Evolutionary conservation across 2,113 vertebrate genomes (phyloP).

Genomic region (Trichomycterus rosablanca): DNA sequence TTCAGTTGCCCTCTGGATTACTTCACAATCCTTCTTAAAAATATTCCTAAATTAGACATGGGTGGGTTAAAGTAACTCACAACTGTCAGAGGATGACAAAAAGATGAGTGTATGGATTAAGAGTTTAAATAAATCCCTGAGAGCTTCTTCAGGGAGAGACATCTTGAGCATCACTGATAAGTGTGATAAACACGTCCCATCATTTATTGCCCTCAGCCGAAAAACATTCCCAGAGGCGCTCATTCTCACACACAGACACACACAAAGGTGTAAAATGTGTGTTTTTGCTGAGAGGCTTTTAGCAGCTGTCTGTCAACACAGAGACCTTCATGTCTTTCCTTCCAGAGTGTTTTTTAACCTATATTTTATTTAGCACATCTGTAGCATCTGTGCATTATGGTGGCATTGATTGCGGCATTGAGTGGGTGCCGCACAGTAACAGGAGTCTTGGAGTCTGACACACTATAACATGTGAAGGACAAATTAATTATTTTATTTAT

Average conservation of each 20-base stretch:
- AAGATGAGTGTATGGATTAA: slow-evolving; percentile 36
- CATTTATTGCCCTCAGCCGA: slow-evolving; percentile 4
- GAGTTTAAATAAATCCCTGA: slow-evolving; percentile 23
- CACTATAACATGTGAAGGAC: no score
- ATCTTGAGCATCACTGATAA: slow-evolving; percentile 6
- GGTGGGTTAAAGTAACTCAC: background rate
- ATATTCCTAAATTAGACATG: background rate
- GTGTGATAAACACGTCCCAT: slow-evolving; percentile 29
- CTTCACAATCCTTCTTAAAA: slow-evolving; percentile 7
- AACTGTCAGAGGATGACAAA: slow-evolving; percentile 22
- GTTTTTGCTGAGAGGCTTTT: no score
- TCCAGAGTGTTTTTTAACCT: no score
- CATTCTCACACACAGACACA: no score
- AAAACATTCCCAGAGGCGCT: slow-evolving; percentile 4
- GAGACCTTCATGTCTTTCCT: background rate
- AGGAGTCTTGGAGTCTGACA: no score
- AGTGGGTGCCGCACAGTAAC: no score
- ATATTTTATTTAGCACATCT: no score
- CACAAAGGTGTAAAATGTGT: no score
- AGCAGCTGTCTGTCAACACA: background rate
- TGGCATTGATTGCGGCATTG: no score
- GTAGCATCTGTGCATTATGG: no score
- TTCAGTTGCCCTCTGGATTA: background rate
- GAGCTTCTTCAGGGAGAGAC: slow-evolving; percentile 16
- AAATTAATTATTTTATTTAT: no score